phyloP scores from a whole-genome alignment of 2,113 vertebrate species.

The Aegotheles bennettii region DNA sequence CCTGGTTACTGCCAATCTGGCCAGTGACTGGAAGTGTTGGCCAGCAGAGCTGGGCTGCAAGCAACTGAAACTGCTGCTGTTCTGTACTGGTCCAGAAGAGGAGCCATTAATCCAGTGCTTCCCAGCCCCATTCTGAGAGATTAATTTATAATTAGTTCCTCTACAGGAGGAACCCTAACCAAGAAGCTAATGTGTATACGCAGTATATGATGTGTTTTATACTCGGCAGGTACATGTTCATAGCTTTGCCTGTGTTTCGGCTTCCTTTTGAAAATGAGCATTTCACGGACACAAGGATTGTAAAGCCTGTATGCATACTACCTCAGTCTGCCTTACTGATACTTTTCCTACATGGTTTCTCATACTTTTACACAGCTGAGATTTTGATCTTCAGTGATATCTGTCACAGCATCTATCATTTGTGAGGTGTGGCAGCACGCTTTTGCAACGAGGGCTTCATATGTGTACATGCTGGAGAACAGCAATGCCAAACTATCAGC shows the following conservation, averaged over 20 bases:
- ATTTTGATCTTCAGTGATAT: constrained; percentile 29
- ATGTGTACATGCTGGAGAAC: constrained; percentile 17
- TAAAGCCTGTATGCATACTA: background rate
- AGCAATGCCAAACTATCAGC: constrained; percentile 26
- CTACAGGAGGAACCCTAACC: background rate
- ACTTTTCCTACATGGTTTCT: constrained; percentile 29
- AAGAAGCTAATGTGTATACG: background rate
- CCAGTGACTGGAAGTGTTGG: background rate
- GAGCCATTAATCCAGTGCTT: background rate
- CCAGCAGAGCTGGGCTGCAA: background rate
- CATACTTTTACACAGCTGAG: constrained; percentile 34
- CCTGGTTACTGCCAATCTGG: background rate
- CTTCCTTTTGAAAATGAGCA: background rate
- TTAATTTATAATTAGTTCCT: background rate
- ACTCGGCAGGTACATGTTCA: background rate
- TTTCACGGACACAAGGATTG: background rate
- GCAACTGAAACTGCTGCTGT: background rate
- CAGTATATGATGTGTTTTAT: background rate
- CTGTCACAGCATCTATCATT: constrained; percentile 56
- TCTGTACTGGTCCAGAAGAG: background rate
- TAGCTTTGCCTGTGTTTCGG: background rate
- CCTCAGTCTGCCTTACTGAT: background rate
- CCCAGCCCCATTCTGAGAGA: background rate
- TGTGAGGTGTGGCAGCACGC: constrained; percentile 18
- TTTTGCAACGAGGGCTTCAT: constrained; percentile 57